Evolutionary conservation across 2,888 invertebrate species (phyloP).

Genomic region (Tachina fera): DNA sequence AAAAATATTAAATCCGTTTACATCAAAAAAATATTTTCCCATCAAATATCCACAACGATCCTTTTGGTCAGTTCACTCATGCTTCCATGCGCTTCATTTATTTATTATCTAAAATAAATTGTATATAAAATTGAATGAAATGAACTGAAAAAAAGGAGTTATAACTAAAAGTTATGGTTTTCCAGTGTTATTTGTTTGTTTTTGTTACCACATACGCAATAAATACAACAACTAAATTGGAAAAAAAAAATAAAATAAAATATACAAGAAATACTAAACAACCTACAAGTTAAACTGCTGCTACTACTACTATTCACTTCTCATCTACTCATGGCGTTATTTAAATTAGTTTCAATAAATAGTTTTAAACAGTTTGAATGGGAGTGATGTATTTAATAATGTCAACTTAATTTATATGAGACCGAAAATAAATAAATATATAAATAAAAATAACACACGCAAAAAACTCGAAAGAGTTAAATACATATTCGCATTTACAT

Average conservation of each 20-base stretch:
- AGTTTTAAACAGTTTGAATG: slow-evolving; percentile 69
- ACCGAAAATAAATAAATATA: slow-evolving; percentile 34
- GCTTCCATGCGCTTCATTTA: slow-evolving; percentile 48
- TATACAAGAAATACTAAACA: slow-evolving; percentile 1
- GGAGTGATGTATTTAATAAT: slow-evolving; percentile 71
- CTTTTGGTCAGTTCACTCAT: slow-evolving; percentile 32
- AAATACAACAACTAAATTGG: slow-evolving; percentile 2
- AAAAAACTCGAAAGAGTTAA: slow-evolving; percentile 52
- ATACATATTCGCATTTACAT: slow-evolving; percentile 51
- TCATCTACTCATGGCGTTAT: slow-evolving; percentile 58
- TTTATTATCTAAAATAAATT: slow-evolving; percentile 59
- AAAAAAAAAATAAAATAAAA: not conserved
- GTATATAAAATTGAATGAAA: slow-evolving; percentile 57
- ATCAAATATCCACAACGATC: slow-evolving; percentile 47
- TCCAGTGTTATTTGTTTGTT: slow-evolving; percentile 2
- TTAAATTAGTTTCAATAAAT: slow-evolving; percentile 71
- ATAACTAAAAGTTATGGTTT: slow-evolving; percentile 67
- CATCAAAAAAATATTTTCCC: slow-evolving; percentile 42
- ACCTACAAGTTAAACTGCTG: slow-evolving; percentile 24
- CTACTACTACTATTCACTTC: slow-evolving; percentile 1
- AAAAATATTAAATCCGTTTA: slow-evolving; percentile 52
- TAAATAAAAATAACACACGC: slow-evolving; percentile 61
- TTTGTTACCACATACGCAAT: slow-evolving; percentile 37
- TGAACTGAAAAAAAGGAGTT: slow-evolving; percentile 48
- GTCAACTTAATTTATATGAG: slow-evolving; percentile 74